These are phyloP conservation scores for Argyresthia albistria DNA, from an alignment of 2,888 invertebrate genomes.

Conservation along the genomic window DNA sequence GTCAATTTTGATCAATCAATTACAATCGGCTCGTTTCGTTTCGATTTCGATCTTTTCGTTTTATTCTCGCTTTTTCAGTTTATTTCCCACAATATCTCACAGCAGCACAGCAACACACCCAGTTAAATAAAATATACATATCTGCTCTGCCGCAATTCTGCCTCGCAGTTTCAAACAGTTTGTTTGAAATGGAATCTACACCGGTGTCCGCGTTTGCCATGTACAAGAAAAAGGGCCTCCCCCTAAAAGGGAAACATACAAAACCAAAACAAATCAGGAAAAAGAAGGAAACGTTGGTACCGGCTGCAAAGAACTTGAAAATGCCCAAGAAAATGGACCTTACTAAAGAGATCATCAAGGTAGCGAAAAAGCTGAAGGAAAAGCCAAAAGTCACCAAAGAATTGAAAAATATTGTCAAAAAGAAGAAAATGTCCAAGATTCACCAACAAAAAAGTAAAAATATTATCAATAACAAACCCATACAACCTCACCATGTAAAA, in stretches of 20 bases:
- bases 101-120: too few relatives aligned
- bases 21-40: too few relatives aligned
- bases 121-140: too few relatives aligned
- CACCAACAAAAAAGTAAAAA: not conserved
- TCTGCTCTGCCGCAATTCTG: too few relatives aligned
- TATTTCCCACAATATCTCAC: too few relatives aligned
- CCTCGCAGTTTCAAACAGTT: not conserved
- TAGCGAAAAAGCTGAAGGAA: conserved; percentile 20
- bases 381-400: conserved; percentile 17
- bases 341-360: not conserved
- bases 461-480: not conserved
- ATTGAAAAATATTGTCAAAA: conserved; percentile 1
- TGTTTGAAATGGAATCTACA: conserved; percentile 9
- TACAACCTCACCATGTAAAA: not conserved
- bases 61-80: too few relatives aligned
- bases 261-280: conserved; percentile 32
- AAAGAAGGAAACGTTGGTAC: conserved; percentile 16
- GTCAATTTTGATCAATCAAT: too few relatives aligned
- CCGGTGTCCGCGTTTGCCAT: conserved; percentile 55
- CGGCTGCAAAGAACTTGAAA: not conserved
- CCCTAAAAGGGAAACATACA: conserved; percentile 8
- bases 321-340: not conserved
- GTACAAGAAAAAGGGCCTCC: conserved; percentile 25
- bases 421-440: conserved; percentile 3
- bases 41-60: too few relatives aligned